Conservation (phyloP, 1,140 invertebrate genomes). For the Trinorchestia longiramus region DNA sequence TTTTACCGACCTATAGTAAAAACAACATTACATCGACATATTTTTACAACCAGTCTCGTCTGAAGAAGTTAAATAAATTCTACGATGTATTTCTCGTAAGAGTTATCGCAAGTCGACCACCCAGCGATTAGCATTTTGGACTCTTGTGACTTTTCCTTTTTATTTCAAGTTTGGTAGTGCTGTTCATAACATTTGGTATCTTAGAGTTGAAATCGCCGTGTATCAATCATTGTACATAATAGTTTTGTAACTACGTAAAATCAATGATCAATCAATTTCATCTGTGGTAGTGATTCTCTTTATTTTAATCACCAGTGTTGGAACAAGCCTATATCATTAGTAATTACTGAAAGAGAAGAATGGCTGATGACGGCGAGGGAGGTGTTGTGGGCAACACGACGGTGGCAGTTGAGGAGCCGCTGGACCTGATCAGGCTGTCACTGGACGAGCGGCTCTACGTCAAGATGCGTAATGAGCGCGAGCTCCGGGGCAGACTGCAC, state of each 20-base stretch:
- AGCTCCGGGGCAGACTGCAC: slow-evolving; percentile 92
- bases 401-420: slow-evolving; percentile 89
- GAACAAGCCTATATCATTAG: neutral
- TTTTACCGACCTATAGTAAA: too few relatives aligned
- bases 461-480: slow-evolving; percentile 98
- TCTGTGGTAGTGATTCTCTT: neutral
- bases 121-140: too few relatives aligned
- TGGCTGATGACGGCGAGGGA: slow-evolving; percentile 62
- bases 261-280: neutral
- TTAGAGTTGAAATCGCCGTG: too few relatives aligned
- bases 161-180: too few relatives aligned
- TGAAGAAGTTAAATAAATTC: too few relatives aligned
- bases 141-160: too few relatives aligned
- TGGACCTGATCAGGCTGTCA: slow-evolving; percentile 95
- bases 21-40: too few relatives aligned
- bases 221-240: neutral
- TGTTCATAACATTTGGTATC: too few relatives aligned
- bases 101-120: too few relatives aligned
- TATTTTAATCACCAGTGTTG: neutral
- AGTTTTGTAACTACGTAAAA: neutral
- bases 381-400: slow-evolving; percentile 58
- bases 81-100: too few relatives aligned
- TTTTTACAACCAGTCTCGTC: too few relatives aligned
- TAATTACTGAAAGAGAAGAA: slow-evolving; percentile 45
- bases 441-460: slow-evolving; percentile 98